phyloP scores from a whole-genome alignment of 2,888 invertebrate genomes.

The Camptogramma bilineatum region DNA sequence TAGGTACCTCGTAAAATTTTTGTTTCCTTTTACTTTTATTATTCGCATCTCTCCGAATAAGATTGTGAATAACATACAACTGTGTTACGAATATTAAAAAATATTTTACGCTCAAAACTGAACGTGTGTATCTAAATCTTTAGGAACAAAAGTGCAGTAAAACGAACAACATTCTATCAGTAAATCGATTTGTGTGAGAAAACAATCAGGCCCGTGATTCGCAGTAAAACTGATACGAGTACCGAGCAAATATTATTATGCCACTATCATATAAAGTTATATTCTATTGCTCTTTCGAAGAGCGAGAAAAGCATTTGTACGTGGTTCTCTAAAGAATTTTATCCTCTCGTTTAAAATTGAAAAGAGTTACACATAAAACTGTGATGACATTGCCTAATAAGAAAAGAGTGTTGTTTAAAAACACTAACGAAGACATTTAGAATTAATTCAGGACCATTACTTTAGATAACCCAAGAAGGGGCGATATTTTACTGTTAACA shows the following conservation, averaged over 20 bases:
- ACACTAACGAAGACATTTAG: constrained; percentile 35
- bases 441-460: constrained; percentile 42
- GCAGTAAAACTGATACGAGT: constrained; percentile 48
- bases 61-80: constrained; percentile 48
- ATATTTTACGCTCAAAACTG: background rate
- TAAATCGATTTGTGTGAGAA: constrained; percentile 71
- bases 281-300: constrained; percentile 20
- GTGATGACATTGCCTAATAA: constrained; percentile 23
- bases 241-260: constrained; percentile 68
- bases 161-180: constrained; percentile 55
- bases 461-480: constrained; percentile 43
- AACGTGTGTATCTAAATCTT: background rate
- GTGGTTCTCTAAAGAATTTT: constrained; percentile 10
- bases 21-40: constrained; percentile 65
- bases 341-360: constrained; percentile 9
- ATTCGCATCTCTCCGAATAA: constrained; percentile 62
- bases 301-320: constrained; percentile 25
- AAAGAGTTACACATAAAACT: constrained; percentile 3
- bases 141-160: constrained; percentile 28
- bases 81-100: constrained; percentile 29
- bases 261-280: constrained; percentile 47
- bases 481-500: constrained; percentile 63
- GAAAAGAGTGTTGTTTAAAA: constrained; percentile 25
- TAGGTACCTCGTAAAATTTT: constrained; percentile 69
- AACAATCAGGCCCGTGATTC: constrained; percentile 60